Percentiles rank a stretch among this genome's conserved stretches.
Evolutionary conservation across 2,113 vertebrate genomes (phyloP).

Genomic region (Rattus norvegicus): DNA sequence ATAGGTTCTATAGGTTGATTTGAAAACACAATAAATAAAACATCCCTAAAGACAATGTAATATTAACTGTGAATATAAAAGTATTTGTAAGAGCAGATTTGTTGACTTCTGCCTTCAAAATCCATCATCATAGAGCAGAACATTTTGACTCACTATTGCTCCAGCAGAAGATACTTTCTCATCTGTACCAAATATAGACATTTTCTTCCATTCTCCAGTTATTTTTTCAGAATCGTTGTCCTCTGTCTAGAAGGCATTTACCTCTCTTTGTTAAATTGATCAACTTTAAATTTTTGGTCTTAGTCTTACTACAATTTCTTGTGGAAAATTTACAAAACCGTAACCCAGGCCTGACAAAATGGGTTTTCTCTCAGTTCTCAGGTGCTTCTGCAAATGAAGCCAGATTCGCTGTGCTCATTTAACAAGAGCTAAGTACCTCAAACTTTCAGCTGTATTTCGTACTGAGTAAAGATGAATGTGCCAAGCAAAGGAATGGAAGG

Average conservation of each 20-base stretch:
- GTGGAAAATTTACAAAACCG: not conserved
- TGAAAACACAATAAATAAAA: conserved; percentile 38
- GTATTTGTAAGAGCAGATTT: not conserved
- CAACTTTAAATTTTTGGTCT: not conserved
- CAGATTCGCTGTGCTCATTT: accelerated
- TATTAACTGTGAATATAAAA: conserved; percentile 25
- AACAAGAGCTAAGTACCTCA: not conserved
- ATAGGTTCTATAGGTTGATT: conserved; percentile 56
- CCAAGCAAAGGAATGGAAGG: not conserved
- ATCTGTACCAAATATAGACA: not conserved
- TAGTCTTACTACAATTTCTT: not conserved
- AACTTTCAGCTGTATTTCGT: not conserved
- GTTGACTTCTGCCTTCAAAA: not conserved
- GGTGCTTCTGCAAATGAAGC: not conserved
- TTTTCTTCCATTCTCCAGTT: not conserved
- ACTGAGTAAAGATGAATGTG: not conserved
- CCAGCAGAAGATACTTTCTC: not conserved
- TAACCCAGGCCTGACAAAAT: not conserved
- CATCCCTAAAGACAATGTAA: not conserved
- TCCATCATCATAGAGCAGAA: not conserved
- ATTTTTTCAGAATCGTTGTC: not conserved
- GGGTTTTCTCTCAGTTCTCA: not conserved
- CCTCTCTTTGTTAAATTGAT: not conserved
- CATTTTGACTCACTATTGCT: not conserved
- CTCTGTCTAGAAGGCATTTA: not conserved